A percentile compares a stretch with the other conserved stretches of the same genome.
phyloP scores from a whole-genome alignment of 2,888 invertebrate genomes.

The Zele albiditarsus region DNA sequence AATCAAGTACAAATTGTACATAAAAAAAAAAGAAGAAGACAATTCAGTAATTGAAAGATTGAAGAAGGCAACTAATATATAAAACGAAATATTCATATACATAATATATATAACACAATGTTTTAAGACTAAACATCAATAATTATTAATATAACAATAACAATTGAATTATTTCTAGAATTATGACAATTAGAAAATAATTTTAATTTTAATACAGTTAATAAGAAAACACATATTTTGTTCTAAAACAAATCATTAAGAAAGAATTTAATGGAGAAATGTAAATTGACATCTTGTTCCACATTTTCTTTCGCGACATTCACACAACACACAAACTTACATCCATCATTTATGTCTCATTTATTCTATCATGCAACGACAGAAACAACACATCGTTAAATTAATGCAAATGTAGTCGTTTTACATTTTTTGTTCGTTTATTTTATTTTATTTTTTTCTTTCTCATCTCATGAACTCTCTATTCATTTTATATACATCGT shows the following conservation, averaged over 20 bases:
- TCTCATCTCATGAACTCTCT: background rate
- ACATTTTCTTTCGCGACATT: background rate
- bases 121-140: constrained; percentile 7
- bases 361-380: background rate
- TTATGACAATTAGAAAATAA: constrained; percentile 24
- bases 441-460: background rate
- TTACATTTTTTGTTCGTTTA: background rate
- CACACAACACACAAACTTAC: no score
- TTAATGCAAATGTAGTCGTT: constrained; percentile 14
- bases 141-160: background rate
- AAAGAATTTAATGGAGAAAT: no score
- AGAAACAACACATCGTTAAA: background rate
- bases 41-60: constrained; percentile 13
- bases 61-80: constrained; percentile 3
- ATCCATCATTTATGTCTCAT: constrained; percentile 21
- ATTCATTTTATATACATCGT: background rate
- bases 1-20: constrained; percentile 62
- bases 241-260: no score
- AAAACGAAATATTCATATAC: background rate
- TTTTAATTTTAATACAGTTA: background rate
- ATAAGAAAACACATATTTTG: no score
- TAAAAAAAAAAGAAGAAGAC: constrained; percentile 39
- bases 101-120: constrained; percentile 21
- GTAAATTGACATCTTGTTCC: background rate
- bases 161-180: constrained; percentile 15